phyloP scores from a whole-genome alignment of 2,888 invertebrate genomes.

The Amphipoea lucens region DNA sequence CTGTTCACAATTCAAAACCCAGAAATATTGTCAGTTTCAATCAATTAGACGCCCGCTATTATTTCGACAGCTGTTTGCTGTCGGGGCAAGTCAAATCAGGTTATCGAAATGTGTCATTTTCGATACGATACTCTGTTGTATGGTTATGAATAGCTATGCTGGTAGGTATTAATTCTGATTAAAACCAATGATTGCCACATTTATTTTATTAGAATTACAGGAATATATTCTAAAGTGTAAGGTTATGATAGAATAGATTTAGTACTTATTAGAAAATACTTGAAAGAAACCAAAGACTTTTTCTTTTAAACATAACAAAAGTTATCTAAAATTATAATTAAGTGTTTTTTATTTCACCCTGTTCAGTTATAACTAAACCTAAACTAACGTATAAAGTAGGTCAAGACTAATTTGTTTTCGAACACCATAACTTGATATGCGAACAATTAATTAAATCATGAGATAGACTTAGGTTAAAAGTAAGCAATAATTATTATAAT shows the following conservation, averaged over 20 bases:
- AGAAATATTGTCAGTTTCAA: no score
- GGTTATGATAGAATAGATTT: background rate
- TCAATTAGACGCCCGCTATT: no score
- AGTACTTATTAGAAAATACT: slow-evolving; percentile 13
- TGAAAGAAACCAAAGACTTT: background rate
- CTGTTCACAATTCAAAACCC: no score
- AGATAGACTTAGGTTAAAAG: background rate
- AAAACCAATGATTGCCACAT: background rate
- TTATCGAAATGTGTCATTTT: no score
- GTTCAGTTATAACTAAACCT: slow-evolving; percentile 8
- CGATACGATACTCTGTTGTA: no score
- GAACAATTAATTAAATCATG: background rate
- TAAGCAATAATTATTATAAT: background rate
- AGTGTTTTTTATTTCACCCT: slow-evolving; percentile 19
- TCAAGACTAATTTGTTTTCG: background rate
- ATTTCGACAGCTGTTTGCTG: no score
- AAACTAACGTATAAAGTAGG: background rate
- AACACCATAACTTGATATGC: slow-evolving; percentile 5
- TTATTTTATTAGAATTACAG: slow-evolving; percentile 14
- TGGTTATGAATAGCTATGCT: no score
- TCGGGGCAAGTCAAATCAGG: no score
- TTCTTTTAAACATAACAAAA: slow-evolving; percentile 11
- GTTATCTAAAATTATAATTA: slow-evolving; percentile 4
- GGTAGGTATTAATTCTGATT: background rate
- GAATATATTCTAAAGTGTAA: background rate